Evolutionary conservation across 1,140 invertebrate species (phyloP).

Genomic region (Bombyx mori): ASM3026992v2 NC_085121.1:706001-706500

Average conservation of each 20-base stretch:
- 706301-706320: slow-evolving; percentile 72
- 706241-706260: slow-evolving; percentile 65
- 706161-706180: background rate
- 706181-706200: slow-evolving; percentile 67
- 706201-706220: slow-evolving; percentile 62
- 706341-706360: slow-evolving; percentile 84
- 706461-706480: slow-evolving; percentile 43
- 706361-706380: slow-evolving; percentile 84
- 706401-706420: slow-evolving; percentile 59
- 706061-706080: background rate
- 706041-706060: background rate
- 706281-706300: slow-evolving; percentile 65
- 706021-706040: too few species aligned
- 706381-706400: slow-evolving; percentile 67
- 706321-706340: slow-evolving; percentile 74
- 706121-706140: too few species aligned
- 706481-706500: slow-evolving; percentile 56
- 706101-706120: too few species aligned
- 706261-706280: slow-evolving; percentile 65
- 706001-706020: slow-evolving; percentile 28
- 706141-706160: slow-evolving; percentile 11
- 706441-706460: slow-evolving; percentile 56
- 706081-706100: too few species aligned
- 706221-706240: slow-evolving; percentile 64
- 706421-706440: slow-evolving; percentile 61